A percentile compares a stretch with the other conserved stretches of the same genome.
Evolutionary conservation across 2,888 invertebrate species (phyloP).

Genomic region (Drosophila peninsularis): DNA sequence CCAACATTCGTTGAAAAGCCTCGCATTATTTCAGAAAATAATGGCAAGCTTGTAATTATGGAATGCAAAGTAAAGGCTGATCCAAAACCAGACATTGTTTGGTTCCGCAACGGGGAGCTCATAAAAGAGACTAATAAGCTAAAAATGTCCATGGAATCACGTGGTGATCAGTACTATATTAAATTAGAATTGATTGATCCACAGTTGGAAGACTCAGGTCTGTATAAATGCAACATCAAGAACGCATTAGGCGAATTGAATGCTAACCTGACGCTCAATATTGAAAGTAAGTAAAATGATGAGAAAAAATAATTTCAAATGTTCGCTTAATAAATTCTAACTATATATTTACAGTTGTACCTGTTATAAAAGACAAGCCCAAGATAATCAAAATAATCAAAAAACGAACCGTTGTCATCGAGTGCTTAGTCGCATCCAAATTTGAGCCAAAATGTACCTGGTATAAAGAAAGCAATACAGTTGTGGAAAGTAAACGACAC

Average conservation of each 20-base stretch:
- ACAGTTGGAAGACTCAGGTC: conserved; percentile 97
- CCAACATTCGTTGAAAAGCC: conserved; percentile 97
- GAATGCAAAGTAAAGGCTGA: conserved; percentile 94
- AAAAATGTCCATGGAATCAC: conserved; percentile 91
- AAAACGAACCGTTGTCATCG: conserved; percentile 96
- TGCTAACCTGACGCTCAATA: conserved; percentile 98
- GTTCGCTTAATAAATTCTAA: neutral
- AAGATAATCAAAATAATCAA: conserved; percentile 96
- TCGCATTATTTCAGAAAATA: conserved; percentile 92
- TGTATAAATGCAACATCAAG: conserved; percentile 99
- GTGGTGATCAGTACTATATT: conserved; percentile 93
- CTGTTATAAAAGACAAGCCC: conserved; percentile 96
- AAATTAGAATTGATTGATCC: conserved; percentile 95
- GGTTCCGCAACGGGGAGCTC: conserved; percentile 92
- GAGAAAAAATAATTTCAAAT: neutral
- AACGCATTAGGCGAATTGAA: conserved; percentile 98
- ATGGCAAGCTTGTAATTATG: conserved; percentile 94
- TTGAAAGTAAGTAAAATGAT: conserved; percentile 92
- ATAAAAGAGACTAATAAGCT: conserved; percentile 93
- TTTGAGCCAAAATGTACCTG: conserved; percentile 97
- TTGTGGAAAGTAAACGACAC: conserved; percentile 87
- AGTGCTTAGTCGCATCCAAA: conserved; percentile 96
- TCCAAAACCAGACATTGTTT: conserved; percentile 92
- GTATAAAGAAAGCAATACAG: conserved; percentile 94
- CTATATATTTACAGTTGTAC: conserved; percentile 88